Base-by-base conservation (phyloP, 2,113 vertebrate species). In the Melanotaenia duboulayi region DNA sequence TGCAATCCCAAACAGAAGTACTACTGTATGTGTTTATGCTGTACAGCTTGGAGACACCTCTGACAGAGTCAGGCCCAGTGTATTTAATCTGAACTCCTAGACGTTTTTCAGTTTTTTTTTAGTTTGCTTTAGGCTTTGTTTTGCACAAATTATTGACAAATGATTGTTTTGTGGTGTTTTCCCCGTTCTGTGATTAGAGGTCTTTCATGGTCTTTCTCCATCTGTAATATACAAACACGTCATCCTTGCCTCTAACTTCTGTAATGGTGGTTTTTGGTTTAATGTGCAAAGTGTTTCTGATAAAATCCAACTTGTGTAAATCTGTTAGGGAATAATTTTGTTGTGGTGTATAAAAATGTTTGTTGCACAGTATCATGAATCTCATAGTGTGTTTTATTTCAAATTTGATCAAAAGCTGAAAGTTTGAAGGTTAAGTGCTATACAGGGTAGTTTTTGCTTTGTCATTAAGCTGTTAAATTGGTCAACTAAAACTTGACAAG, bases 371-470 rank as follows among this genome's bases (percentile, higher is more conserved):
- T 54, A 39, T 84, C 62, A 72, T 51, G 73, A 42, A 64, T 72
- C 20, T 19, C 20, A 51, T 66, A 79, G 11, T 76, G 23, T 63
- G 42, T 80, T 64, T 66, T 17, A 71, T 71, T 83, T 69, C 42
- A 54, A 35, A 42, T 3, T 71, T 71, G 39, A 4, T 65, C 32
- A 66, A 68, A 50, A 69, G 42, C 78, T 79, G 64, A 59, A 76
- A 42, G 54, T 71, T 72, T 81, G 14, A 72, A 60, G 20, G 70
- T 28, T n/a, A 12, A 86, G 2, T 71, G 64, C 62, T 83, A 80
- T 71, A 88, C 90, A 91, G 90, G 88, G 91, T 91, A 90, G 2
- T 64, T 61, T 46, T 63, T 68, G 76, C n/a, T 42, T 81, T 66
- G 65, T 70, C 32, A 59, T 23, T 57, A 16, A 78, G 46, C 7